These are phyloP conservation scores for Ophioderma brevispina DNA, from an alignment of 35 echinoderm and acorn worm genomes.

Conservation along the genomic window DNA sequence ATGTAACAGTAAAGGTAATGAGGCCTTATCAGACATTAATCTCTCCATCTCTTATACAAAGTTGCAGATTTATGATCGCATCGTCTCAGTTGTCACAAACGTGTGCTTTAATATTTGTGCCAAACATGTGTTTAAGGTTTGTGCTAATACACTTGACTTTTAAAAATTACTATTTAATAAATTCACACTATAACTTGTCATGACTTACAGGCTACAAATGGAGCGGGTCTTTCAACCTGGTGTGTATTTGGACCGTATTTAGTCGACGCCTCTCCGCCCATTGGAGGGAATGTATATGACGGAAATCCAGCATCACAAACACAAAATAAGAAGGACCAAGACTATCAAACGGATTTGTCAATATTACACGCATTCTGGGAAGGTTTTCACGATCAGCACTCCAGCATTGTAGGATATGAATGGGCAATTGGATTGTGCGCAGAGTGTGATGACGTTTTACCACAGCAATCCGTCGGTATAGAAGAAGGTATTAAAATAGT, in stretches of 20 bases:
- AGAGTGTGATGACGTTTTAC: conserved; percentile 26
- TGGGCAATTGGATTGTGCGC: conserved; percentile 14
- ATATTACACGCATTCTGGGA: conserved; percentile 37
- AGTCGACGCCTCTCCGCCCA: conserved; percentile 29
- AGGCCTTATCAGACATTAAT: not conserved
- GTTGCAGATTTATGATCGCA: too few relatives aligned
- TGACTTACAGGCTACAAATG: conserved; percentile 21
- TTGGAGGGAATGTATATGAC: conserved; percentile 23
- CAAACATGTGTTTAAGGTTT: not conserved
- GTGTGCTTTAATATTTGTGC: not conserved
- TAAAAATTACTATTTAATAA: too few relatives aligned
- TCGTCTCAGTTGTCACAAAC: too few relatives aligned
- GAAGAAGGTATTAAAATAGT: conserved; percentile 2
- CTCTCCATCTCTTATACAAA: not conserved
- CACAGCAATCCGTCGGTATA: conserved; percentile 12
- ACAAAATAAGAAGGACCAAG: conserved; percentile 16
- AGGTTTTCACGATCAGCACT: conserved; percentile 45
- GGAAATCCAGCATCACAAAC: not conserved
- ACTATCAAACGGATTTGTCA: not conserved
- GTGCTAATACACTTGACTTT: not conserved
- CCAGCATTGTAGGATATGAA: conserved; percentile 3
- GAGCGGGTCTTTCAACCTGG: not conserved
- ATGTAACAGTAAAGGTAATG: conserved; percentile 26
- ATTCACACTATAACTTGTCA: not conserved
- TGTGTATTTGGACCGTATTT: not conserved